Evolutionary conservation across 2,113 vertebrate species (phyloP), one percentile per base, ranked within the genome.

Genomic region (Jaculus jaculus): DNA sequence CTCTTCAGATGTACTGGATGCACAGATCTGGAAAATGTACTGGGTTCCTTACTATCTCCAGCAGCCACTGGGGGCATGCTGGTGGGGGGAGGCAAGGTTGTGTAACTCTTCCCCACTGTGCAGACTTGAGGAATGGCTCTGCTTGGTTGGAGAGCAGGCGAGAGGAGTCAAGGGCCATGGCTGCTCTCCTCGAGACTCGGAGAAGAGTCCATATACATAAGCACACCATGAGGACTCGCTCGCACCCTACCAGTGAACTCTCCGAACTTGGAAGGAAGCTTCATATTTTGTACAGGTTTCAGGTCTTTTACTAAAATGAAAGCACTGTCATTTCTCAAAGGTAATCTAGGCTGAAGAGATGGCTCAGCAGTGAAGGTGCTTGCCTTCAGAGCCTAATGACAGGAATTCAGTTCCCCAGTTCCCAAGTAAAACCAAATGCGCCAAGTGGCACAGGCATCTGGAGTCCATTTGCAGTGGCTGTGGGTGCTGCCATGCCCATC

Each of bases 81-180:
- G 20, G 17, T 42, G 28, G 18, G 9, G 0, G 8, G 23, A 4
- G 42, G 58, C 0, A 3, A 51, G 32, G 4, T 26, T 37, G 18
- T 26, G 5, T 9, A 21, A 1, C 16, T 73, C n/a, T 21, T 20
- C 80, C 32, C 65, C 10, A 5, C 7, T 7, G 12, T 21, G 20
- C 3, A 12, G 16, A 15, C 26, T 15, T 86, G 54, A 21, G 24
- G 28, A 8, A 34, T 74, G 42, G n/a, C 0, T 26, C 37, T n/a
- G 58, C 26, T 63, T 13, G 9, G 18, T 54, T 66, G 68, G 20
- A 77, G 23, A 65, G 3, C 58, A 12, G 11, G 54, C 2, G 7
- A 12, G 54, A n/a, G 42, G 7, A 1, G 37, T 54, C 34, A 34
- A 51, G 16, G 2, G 12, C 18, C 39, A 16, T 11, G 5, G 4